These are phyloP conservation scores for Xestoiulus laeticollis DNA, from an alignment of 2,888 invertebrate genomes.

Conservation along the genomic window DNA sequence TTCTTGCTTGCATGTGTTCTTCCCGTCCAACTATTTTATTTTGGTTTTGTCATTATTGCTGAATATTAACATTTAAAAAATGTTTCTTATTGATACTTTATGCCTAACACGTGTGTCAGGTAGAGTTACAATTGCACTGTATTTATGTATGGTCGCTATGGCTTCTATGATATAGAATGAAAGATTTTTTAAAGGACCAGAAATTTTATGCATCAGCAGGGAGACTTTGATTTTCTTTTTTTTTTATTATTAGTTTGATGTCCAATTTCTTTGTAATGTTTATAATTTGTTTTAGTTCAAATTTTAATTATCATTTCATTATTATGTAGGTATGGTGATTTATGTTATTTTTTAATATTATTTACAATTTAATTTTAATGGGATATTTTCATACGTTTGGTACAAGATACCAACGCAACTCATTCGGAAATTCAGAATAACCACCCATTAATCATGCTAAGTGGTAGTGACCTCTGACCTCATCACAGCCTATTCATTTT, in stretches of 20 bases:
- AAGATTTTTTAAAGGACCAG: not conserved
- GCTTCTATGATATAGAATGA: not conserved
- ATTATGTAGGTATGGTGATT: constrained; percentile 39
- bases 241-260: constrained; percentile 15
- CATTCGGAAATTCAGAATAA: not conserved
- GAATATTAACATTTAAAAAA: constrained; percentile 19
- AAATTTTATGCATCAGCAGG: constrained; percentile 31
- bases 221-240: constrained; percentile 12
- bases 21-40: not conserved
- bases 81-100: constrained; percentile 40
- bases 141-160: constrained; percentile 6
- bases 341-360: constrained; percentile 38
- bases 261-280: constrained; percentile 24
- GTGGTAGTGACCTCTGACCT: not conserved
- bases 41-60: not conserved
- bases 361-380: not conserved
- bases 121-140: constrained; percentile 19
- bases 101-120: constrained; percentile 5
- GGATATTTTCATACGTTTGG: constrained; percentile 21
- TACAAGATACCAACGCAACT: not conserved
- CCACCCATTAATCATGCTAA: not conserved
- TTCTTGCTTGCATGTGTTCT: not conserved
- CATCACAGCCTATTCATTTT: not conserved
- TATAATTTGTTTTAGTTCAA: constrained; percentile 29
- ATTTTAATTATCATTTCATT: constrained; percentile 23